phyloP scores from a whole-genome alignment of 2,888 invertebrate species.

The Tiliacea citrago region DNA sequence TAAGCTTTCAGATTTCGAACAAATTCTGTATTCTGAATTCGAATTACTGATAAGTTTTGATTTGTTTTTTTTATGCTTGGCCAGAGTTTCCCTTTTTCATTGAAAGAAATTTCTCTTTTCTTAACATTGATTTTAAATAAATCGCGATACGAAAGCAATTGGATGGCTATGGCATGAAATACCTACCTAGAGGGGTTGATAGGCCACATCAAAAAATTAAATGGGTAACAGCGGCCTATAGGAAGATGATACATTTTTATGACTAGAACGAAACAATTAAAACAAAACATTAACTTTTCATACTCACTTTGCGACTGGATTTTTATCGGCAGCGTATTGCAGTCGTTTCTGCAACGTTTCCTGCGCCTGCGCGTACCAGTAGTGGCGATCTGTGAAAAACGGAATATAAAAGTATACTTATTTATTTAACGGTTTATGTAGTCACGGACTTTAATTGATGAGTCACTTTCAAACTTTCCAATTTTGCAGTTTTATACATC shows the following conservation, averaged over 20 bases:
- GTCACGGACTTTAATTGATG: too few relatives aligned
- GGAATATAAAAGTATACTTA: background rate
- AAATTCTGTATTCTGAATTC: background rate
- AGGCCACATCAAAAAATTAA: background rate
- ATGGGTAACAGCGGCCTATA: background rate
- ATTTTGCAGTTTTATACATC: too few relatives aligned
- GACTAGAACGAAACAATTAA: too few relatives aligned
- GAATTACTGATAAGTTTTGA: background rate
- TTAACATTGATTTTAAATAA: background rate
- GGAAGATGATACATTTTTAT: background rate
- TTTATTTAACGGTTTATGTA: background rate
- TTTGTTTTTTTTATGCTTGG: background rate
- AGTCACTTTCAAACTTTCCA: too few relatives aligned
- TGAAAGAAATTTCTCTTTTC: background rate
- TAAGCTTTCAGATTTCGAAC: background rate
- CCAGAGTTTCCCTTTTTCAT: background rate
- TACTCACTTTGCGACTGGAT: constrained; percentile 88
- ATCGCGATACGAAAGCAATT: background rate
- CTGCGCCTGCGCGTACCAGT: constrained; percentile 91
- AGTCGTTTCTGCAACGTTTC: constrained; percentile 89
- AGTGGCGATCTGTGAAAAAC: constrained; percentile 87
- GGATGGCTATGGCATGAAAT: too few relatives aligned
- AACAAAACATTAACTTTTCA: background rate
- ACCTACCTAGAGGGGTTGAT: background rate
- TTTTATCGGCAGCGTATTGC: constrained; percentile 86